These are phyloP conservation scores for Leptosomus discolor DNA, from an alignment of 2,113 vertebrate genomes.

Conservation along the genomic window DNA sequence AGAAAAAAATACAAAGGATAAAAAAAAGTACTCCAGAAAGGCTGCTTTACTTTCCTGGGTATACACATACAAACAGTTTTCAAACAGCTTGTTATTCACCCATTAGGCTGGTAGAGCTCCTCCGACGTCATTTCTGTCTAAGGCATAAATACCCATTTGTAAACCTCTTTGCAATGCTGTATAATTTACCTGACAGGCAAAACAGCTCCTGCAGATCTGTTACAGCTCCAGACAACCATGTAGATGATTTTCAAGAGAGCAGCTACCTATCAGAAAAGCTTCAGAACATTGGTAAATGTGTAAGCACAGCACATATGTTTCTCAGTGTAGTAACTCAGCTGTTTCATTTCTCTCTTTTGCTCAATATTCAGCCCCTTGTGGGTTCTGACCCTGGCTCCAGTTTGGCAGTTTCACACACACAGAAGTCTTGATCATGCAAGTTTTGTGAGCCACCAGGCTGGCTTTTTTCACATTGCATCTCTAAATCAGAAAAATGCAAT, in stretches of 20 bases:
- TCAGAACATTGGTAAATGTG: neutral
- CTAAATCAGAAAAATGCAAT: neutral
- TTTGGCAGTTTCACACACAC: conserved; percentile 26
- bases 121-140: neutral
- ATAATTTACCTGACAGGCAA: neutral
- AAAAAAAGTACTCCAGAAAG: neutral
- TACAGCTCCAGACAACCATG: neutral
- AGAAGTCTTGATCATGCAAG: neutral
- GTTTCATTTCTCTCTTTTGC: conserved; percentile 28
- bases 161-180: neutral
- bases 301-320: conserved; percentile 19
- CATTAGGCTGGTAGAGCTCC: neutral
- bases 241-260: neutral
- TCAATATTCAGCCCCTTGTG: neutral
- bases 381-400: neutral
- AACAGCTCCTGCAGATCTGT: neutral
- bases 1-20: fast-evolving
- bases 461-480: neutral
- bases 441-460: neutral
- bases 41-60: neutral
- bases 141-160: neutral
- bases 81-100: neutral
- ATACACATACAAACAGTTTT: neutral
- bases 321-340: conserved; percentile 13
- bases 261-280: neutral